Conservation (phyloP, 2,113 vertebrate species). For the Lucifuga dentata region DNA sequence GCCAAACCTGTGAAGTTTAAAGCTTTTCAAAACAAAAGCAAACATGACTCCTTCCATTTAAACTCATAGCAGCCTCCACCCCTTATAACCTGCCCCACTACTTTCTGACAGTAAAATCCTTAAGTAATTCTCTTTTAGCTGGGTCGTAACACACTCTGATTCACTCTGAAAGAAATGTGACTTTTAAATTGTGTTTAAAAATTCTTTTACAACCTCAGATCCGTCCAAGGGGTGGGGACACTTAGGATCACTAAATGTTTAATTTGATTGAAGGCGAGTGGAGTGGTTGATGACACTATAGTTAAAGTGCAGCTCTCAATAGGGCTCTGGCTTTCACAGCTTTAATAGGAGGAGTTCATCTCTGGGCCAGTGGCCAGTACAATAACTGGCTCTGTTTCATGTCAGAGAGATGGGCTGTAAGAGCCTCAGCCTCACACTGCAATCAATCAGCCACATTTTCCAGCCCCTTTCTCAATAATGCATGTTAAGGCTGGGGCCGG, state of each 20-base stretch:
- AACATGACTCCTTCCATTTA: conserved; percentile 2
- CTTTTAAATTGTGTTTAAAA: conserved; percentile 58
- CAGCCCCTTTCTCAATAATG: conserved; percentile 67
- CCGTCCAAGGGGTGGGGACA: conserved; percentile 1
- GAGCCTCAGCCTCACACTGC: conserved; percentile 57
- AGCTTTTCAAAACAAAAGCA: background rate
- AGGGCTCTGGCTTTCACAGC: conserved; percentile 50
- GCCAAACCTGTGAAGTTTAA: conserved; percentile 5
- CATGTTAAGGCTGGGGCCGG: conserved; percentile 43
- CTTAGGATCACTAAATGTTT: conserved; percentile 69
- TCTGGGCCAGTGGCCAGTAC: conserved; percentile 65
- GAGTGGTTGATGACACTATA: conserved; percentile 58
- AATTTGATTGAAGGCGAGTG: conserved; percentile 58
- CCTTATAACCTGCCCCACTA: background rate
- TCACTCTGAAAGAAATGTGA: conserved; percentile 49
- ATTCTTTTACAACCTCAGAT: conserved; percentile 46
- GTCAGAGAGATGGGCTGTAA: conserved; percentile 51
- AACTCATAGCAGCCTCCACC: background rate
- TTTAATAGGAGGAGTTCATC: conserved; percentile 68
- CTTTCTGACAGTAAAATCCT: conserved; percentile 40
- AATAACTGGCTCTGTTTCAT: conserved; percentile 67
- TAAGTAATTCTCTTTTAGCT: conserved; percentile 44
- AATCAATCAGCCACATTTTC: conserved; percentile 72
- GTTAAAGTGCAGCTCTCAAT: conserved; percentile 67
- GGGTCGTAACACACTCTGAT: conserved; percentile 48